phyloP scores from a whole-genome alignment of 2,113 vertebrate genomes.

The Tragulus kanchil region DNA sequence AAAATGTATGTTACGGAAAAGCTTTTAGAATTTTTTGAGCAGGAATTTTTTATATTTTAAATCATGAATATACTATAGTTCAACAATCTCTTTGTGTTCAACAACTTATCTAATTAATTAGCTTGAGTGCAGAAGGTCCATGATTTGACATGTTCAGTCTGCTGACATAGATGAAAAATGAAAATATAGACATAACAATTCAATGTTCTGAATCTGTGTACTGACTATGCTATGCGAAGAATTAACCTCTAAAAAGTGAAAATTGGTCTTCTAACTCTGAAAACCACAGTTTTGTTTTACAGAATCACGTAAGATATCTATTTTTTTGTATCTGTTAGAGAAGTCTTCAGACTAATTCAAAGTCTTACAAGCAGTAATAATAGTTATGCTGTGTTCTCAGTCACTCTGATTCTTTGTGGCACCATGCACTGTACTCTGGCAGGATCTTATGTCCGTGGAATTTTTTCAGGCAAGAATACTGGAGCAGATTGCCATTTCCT shows the following conservation, averaged over 20 bases:
- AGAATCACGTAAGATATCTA: neutral
- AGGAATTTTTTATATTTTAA: neutral
- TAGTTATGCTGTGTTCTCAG: neutral
- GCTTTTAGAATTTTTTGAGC: neutral
- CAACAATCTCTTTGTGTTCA: neutral
- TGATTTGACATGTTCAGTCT: neutral
- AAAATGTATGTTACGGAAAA: neutral
- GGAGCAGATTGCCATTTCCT: neutral
- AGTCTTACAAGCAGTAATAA: constrained; percentile 14
- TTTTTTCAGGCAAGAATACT: neutral
- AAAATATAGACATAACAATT: neutral
- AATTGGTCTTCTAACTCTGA: neutral
- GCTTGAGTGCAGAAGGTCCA: neutral
- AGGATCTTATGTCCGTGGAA: neutral
- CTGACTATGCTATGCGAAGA: neutral
- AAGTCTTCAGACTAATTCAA: constrained; percentile 14
- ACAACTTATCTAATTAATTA: neutral
- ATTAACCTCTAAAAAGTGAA: constrained; percentile 4
- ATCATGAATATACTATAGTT: neutral
- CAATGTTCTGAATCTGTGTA: neutral
- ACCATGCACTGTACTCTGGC: neutral
- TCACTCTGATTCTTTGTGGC: neutral
- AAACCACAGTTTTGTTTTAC: neutral
- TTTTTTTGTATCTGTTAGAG: neutral
- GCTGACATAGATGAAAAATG: neutral